Evolutionary conservation across 2,797 vertebrate species (phyloP), one percentile per base, ranked within the genome.

Genomic region (Melanogrammus aeglefinus): DNA sequence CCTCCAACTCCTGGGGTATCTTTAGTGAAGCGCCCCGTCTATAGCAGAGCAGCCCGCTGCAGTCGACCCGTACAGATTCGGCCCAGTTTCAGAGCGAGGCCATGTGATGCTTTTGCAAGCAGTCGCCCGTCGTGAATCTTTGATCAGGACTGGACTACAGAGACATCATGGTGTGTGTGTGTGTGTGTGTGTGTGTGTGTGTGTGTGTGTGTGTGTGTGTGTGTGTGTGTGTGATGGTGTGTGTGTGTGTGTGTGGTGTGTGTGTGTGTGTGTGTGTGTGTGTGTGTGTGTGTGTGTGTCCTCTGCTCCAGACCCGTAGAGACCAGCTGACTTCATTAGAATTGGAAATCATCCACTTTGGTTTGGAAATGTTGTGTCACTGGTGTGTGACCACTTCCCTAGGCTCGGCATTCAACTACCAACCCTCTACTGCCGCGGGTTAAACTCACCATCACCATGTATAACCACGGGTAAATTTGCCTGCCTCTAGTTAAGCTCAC

Each of bases 321-420:
- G 76, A 69, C 73, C 1, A 27, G 77, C 73, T 44, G 14, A 76
- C 74, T 9, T 18, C 74, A 91, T 90, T 91, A 90, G 86, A 90
- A 86, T 91, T 89, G 87, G 79, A 92, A 88, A 91, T 91, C 2
- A 84, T 78, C 78, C 75, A 0, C 72, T 90, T 86, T 87, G 83
- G 73, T 84, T 85, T 84, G 79, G 79, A 87, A 88, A 91, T 81
- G 71, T 78, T 83, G 13, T 33, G 8, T 70, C 76, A 86, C 86
- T 81, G 76, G 18, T 41, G 12, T 12, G 39, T 14, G 1, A 41
- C 39, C 39, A 3, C 12, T 12, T 12, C 39, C 39, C 39, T 12
- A 3, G 12, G 12, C 39, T 41, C 39, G 14, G 9, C 39, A 12
- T 41, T 9, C 8, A 41, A 41, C 39, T 14, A 41, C 13, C 39